phyloP scores from a whole-genome alignment of 2,113 vertebrate species.

The Pelobates fuscus region DNA sequence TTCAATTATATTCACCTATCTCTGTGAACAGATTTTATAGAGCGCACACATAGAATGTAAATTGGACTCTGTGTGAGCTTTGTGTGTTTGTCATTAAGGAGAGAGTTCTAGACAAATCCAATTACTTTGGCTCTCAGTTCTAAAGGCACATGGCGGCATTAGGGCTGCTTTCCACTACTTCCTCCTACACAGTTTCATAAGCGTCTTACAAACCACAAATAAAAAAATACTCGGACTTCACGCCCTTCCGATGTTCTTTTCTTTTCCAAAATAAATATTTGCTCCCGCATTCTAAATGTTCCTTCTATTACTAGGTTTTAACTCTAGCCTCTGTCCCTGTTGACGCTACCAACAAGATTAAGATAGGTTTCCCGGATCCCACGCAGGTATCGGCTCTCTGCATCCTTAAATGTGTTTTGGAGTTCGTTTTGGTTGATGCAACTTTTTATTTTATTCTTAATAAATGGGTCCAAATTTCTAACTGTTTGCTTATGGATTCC shows the following conservation, averaged over 20 bases:
- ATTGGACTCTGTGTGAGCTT: background rate
- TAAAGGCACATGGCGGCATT: background rate
- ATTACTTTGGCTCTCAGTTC: background rate
- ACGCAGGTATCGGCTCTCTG: slow-evolving; percentile 7
- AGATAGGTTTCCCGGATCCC: slow-evolving; percentile 17
- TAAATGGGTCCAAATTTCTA: too few relatives aligned
- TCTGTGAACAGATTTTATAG: too few relatives aligned
- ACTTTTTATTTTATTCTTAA: too few relatives aligned
- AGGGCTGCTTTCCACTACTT: background rate
- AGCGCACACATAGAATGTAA: too few relatives aligned
- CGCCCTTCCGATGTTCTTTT: background rate
- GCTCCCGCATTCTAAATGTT: background rate
- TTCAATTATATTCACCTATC: too few relatives aligned
- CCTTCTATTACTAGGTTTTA: too few relatives aligned
- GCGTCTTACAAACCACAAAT: background rate
- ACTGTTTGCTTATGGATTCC: too few relatives aligned
- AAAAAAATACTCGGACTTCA: background rate
- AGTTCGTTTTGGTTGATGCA: too few relatives aligned
- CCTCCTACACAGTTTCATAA: background rate
- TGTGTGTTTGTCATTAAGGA: background rate
- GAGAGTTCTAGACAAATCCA: background rate
- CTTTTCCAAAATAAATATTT: background rate
- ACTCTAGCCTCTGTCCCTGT: background rate
- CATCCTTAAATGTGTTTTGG: too few relatives aligned
- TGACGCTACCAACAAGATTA: background rate